A percentile compares a stretch with the other conserved stretches of the same genome.
These are phyloP conservation scores for Ophioninae sp. DNA, from an alignment of 2,888 invertebrate genomes.

Conservation along the genomic window DNA sequence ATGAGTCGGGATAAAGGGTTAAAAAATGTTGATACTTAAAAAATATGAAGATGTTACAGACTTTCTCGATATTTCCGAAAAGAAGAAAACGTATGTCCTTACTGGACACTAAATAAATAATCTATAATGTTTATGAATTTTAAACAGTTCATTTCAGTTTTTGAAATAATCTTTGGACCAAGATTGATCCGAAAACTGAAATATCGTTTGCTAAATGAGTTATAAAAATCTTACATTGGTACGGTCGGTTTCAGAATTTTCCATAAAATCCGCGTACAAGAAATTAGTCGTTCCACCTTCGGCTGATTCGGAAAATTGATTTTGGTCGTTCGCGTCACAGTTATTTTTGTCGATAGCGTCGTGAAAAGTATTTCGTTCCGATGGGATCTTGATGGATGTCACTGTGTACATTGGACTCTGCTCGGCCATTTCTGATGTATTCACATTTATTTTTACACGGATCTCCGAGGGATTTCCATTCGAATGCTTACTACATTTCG, in stretches of 20 bases:
- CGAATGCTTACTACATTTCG: conserved; percentile 12
- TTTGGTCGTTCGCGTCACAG: conserved; percentile 31
- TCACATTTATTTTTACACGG: conserved; percentile 14
- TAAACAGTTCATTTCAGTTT: not conserved
- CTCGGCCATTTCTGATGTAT: conserved; percentile 25
- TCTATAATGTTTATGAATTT: too few species aligned
- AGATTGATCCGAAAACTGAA: not conserved
- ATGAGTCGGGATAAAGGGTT: too few species aligned
- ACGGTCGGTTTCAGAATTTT: conserved; percentile 22
- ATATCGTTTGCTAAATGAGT: not conserved
- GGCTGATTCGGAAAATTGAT: conserved; percentile 36
- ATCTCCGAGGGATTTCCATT: not conserved
- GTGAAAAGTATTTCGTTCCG: conserved; percentile 31
- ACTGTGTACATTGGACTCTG: conserved; percentile 29
- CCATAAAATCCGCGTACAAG: conserved; percentile 8
- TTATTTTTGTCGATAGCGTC: conserved; percentile 37
- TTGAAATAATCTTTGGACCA: not conserved
- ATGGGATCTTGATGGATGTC: conserved; percentile 20
- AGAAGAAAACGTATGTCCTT: too few species aligned
- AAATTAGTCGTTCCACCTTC: conserved; percentile 11
- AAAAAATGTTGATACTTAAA: too few species aligned
- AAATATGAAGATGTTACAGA: too few species aligned
- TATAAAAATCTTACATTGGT: conserved; percentile 25
- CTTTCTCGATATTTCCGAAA: too few species aligned
- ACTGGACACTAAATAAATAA: too few species aligned